Conservation (phyloP, 2,888 invertebrate genomes). For the Sycophila texana region DNA sequence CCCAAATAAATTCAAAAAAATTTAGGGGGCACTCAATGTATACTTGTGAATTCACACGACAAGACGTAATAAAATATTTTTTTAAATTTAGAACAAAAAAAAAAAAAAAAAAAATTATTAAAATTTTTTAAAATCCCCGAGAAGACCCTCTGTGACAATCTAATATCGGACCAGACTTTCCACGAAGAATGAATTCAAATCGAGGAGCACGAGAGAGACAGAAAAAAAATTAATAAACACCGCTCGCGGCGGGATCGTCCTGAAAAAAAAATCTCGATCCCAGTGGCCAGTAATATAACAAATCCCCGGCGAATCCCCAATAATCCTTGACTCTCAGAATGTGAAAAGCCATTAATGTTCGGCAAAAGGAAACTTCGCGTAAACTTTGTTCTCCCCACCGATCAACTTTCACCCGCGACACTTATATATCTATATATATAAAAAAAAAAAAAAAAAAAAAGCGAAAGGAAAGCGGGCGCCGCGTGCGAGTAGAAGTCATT, state of each 20-base stretch:
- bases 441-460: not conserved
- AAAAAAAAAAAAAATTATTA: too few species aligned
- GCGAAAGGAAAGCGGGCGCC: not conserved
- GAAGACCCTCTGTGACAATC: not conserved
- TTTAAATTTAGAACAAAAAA: too few species aligned
- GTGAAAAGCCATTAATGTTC: not conserved
- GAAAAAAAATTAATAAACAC: slow-evolving; percentile 9
- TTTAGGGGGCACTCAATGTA: too few species aligned
- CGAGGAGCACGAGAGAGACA: not conserved
- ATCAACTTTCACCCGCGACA: not conserved
- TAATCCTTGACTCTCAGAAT: not conserved
- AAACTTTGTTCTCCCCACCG: not conserved
- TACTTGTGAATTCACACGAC: too few species aligned
- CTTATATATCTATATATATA: too few species aligned
- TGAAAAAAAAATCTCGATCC: not conserved
- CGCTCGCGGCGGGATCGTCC: not conserved
- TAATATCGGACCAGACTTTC: not conserved
- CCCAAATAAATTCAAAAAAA: too few species aligned
- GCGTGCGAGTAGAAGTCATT: not conserved
- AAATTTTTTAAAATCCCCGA: not conserved
- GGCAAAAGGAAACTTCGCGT: not conserved
- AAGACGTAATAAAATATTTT: too few species aligned
- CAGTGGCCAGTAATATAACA: not conserved
- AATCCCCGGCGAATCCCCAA: not conserved
- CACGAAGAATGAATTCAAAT: not conserved